Base-by-base conservation (phyloP, 1,140 invertebrate genomes). In the Drosophila jambulina region DNA sequence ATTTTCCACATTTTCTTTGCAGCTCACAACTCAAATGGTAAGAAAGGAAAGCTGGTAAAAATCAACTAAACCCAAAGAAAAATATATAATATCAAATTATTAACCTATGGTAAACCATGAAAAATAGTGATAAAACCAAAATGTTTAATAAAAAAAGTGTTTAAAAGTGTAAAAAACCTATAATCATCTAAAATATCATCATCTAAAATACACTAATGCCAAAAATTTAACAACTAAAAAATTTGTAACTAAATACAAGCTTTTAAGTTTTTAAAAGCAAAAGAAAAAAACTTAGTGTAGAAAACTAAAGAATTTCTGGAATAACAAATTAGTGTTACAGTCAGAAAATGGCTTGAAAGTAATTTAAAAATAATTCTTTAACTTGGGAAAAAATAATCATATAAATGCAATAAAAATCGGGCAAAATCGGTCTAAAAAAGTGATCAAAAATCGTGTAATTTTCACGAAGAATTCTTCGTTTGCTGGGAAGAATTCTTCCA, bases 1-100 rank as follows among this genome's bases (percentile, higher is more conserved):
- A 19, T 58, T 70, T 61, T 34, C 36, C 27, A 17, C 13, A 40
- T 34, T 71, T 71, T 64, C 29, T 34, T 88, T 88, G 27, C 74
- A 87, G 84, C 59, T 78, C 69, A 68, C 58, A 70, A 61, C 57
- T 40, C 75, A 76, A 87, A 72, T 88, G 84, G 84, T 87, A 87
- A 87, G 84, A 87, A 88, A 68, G 84, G 84, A 84, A 75, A 42
- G 48, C 48, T 29, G 36, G 74, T 40, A 69, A 62, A 61, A 75
- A 40, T 62, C 56, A 54, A 46, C 56, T 15, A 76, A 46, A 54
- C 8, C 48, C 54, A 60, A 9, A 32, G 1, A 49, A 54, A 56
- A 38, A 27, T 49, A 2, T 25, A 19, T 49, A 38, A 34, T 36
- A 75, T 64, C 21, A 45, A 61, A 79, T 56, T 29, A 21, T 15